Percentiles rank a stretch among this genome's conserved stretches.
Evolutionary conservation across 2,113 vertebrate species (phyloP).

Genomic region (Myotis yumanensis): DNA sequence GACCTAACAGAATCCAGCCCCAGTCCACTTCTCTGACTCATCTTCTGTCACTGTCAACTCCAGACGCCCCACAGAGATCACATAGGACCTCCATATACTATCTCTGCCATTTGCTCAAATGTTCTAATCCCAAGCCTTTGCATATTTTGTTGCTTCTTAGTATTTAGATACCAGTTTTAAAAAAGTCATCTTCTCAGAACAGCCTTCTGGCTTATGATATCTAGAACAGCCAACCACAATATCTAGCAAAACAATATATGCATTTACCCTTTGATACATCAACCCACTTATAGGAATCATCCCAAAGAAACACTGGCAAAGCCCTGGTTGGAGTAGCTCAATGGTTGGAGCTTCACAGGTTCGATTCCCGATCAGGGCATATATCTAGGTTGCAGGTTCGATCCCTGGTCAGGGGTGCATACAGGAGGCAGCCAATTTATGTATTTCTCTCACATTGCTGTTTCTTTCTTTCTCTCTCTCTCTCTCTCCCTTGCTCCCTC

Average conservation of each 20-base stretch:
- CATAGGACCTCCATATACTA: background rate
- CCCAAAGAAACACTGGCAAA: background rate
- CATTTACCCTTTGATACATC: background rate
- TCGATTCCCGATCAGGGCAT: background rate
- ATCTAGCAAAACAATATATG: background rate
- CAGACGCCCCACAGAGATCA: too few relatives aligned
- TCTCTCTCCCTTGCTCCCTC: background rate
- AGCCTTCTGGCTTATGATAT: background rate
- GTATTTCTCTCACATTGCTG: background rate
- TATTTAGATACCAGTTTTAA: background rate
- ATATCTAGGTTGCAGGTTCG: background rate
- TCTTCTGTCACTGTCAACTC: background rate
- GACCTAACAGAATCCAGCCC: background rate
- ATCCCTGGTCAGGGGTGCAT: background rate
- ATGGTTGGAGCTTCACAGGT: background rate
- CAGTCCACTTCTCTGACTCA: background rate
- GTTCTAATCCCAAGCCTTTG: background rate
- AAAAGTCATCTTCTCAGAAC: slow-evolving; percentile 2
- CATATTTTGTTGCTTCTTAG: background rate
- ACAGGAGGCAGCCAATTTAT: background rate
- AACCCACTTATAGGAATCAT: background rate
- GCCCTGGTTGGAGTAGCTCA: background rate
- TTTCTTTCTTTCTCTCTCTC: background rate
- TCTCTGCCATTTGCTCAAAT: background rate
- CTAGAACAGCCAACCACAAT: background rate